phyloP scores from a whole-genome alignment of 1,140 invertebrate species.

The Brachionus koreanus region DNA sequence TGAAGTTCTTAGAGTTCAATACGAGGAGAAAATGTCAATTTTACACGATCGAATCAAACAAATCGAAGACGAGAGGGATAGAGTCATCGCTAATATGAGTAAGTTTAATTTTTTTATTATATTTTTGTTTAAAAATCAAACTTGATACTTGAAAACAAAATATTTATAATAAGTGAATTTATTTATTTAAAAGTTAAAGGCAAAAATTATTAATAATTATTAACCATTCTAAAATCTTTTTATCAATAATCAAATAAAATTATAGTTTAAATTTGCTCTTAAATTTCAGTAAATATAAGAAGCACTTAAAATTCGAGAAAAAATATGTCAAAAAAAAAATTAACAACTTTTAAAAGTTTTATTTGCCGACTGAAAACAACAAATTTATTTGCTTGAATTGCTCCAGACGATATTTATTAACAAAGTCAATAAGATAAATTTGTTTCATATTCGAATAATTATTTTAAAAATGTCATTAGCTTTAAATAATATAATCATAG shows the following conservation, averaged over 20 bases:
- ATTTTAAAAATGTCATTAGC: background rate
- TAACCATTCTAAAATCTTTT: too few species aligned
- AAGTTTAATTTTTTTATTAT: background rate
- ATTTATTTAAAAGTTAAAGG: too few species aligned
- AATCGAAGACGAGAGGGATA: conserved; percentile 73
- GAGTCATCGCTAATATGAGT: conserved; percentile 77
- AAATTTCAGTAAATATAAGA: too few species aligned
- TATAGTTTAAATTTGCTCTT: too few species aligned
- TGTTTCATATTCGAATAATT: background rate
- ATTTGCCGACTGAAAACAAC: background rate
- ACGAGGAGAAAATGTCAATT: conserved; percentile 86
- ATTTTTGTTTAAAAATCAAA: background rate
- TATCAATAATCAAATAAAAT: too few species aligned
- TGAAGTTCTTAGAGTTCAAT: conserved; percentile 66
- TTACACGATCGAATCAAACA: conserved; percentile 64
- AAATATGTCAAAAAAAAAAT: background rate
- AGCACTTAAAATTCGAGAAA: background rate
- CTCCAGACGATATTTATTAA: background rate
- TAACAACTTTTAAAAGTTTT: background rate
- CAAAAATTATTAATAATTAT: background rate
- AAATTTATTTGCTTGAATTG: background rate
- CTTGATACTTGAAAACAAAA: background rate
- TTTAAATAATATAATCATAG: background rate
- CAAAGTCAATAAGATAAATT: background rate
- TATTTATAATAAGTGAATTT: background rate